Evolutionary conservation across 1,140 invertebrate species (phyloP).

Genomic region (Rhopalosiphum maidis): DNA sequence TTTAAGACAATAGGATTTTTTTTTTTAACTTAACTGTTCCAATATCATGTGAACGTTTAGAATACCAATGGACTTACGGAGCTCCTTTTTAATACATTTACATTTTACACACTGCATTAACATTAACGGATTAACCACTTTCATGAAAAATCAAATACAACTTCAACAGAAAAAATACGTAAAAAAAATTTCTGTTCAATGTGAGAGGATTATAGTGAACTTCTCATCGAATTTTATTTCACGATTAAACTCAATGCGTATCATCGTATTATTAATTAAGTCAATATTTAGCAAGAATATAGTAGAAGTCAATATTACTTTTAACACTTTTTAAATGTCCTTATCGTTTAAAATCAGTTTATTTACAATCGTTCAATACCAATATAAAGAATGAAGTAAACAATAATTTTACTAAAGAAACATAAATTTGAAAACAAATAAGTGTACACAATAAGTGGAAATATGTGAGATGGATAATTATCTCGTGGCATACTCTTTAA

Average conservation of each 20-base stretch:
- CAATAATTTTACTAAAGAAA: background rate
- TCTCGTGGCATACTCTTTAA: background rate
- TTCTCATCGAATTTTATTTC: background rate
- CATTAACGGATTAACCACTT: background rate
- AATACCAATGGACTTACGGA: slow-evolving; percentile 30
- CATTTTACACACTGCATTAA: slow-evolving; percentile 43
- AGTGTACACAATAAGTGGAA: background rate
- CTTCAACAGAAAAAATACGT: background rate
- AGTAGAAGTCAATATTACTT: background rate
- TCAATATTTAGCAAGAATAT: background rate
- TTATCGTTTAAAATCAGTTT: background rate
- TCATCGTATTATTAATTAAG: background rate
- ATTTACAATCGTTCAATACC: background rate
- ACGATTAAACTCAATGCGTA: background rate
- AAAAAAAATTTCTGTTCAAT: background rate
- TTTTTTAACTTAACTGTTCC: background rate
- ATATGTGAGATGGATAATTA: background rate
- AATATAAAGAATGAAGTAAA: background rate
- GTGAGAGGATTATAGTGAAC: background rate
- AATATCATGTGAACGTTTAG: slow-evolving; percentile 44
- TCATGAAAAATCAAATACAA: background rate
- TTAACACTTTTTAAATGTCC: background rate
- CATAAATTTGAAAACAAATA: background rate
- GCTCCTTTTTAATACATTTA: slow-evolving; percentile 13
- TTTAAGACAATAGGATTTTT: background rate